A percentile compares a stretch with the other conserved stretches of the same genome.
Conservation (phyloP, 2,113 vertebrate species). For the Festucalex cinctus region DNA sequence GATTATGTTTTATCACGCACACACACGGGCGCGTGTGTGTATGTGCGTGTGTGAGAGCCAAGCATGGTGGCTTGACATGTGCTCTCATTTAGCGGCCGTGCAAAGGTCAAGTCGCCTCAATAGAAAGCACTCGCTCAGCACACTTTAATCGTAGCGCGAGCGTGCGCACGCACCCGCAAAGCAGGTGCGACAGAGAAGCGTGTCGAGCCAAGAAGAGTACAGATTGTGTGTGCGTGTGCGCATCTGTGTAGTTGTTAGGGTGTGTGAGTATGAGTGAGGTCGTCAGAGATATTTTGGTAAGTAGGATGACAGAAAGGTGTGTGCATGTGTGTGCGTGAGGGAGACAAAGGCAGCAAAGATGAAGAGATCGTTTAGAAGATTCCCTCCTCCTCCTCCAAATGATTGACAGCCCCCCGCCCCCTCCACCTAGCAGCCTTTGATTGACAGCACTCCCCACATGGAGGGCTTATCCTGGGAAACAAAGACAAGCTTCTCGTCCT, state of each 20-base stretch:
- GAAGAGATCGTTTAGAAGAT: constrained; percentile 66
- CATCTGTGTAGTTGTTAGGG: too few relatives aligned
- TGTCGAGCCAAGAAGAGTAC: too few relatives aligned
- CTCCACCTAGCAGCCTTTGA: constrained; percentile 43
- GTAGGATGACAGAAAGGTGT: constrained; percentile 53
- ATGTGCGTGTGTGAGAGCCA: neutral
- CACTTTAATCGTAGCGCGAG: neutral
- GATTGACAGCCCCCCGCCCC: constrained; percentile 61
- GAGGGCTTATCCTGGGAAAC: constrained; percentile 65
- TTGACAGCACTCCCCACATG: constrained; percentile 71
- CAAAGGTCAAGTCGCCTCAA: constrained; percentile 66
- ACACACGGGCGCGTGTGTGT: neutral
- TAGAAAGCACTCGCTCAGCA: constrained; percentile 29
- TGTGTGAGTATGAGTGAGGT: constrained; percentile 36
- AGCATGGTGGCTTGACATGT: constrained; percentile 42
- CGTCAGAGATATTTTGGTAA: constrained; percentile 70
- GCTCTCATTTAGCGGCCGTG: constrained; percentile 49
- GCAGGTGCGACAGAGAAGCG: too few relatives aligned
- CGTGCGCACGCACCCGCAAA: too few relatives aligned
- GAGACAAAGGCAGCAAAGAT: constrained; percentile 58
- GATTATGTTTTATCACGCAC: constrained; percentile 65
- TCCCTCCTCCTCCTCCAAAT: constrained; percentile 43
- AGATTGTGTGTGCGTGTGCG: constrained; percentile 17
- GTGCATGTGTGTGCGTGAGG: constrained; percentile 28
- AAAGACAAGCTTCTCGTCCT: constrained; percentile 43